Evolutionary conservation across 2,888 invertebrate species (phyloP), one percentile per base, ranked within the genome.

Genomic region (Caenorhabditis sp.): DNA sequence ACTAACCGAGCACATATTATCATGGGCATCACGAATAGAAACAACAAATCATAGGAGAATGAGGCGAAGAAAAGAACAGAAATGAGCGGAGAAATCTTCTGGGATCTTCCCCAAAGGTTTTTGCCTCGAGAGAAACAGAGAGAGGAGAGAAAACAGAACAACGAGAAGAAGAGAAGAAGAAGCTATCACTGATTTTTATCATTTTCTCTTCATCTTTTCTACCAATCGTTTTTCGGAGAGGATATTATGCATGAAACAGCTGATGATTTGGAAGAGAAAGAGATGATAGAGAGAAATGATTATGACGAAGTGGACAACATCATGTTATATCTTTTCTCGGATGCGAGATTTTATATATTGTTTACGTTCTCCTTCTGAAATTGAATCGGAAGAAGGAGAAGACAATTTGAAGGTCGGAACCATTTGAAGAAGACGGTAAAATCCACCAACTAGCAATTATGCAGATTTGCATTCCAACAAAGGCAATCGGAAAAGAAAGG

Each of bases 1-100:
- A 73, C 75, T 63, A 59, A 82, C 82, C 82, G 82, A 68, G 74
- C 82, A 69, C 73, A 77, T 1, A 82, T 79, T 5, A 82, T 68
- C 74, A 82, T 69, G 44, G 58, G 74, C 72, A 61, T 81, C 2
- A 10, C 28, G 16, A 22, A 22, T 38, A 49, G 54, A 31, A 26
- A 47, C 16, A 56, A 35, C 58, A 47, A 31, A 54, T 41, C 58
- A 47, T 38, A 80, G 44, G 26, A 47, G 31, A 47, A 47, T 64
- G 64, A 64, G 38, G 47, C 16, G 61, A 38, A 61, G 61, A 54
- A 38, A 59, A 47, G 38, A 49, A 24, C 24, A 64, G 44, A 44
- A 44, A 24, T 8, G 19, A 12, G 54, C 2, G 54, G 7, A 14
- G 22, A 16, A 31, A 31, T 47, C 28, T 49, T n/a, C n/a, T n/a